Evolutionary conservation across 1,140 invertebrate species (phyloP).

Genomic region (Phymastichus coffea): DNA sequence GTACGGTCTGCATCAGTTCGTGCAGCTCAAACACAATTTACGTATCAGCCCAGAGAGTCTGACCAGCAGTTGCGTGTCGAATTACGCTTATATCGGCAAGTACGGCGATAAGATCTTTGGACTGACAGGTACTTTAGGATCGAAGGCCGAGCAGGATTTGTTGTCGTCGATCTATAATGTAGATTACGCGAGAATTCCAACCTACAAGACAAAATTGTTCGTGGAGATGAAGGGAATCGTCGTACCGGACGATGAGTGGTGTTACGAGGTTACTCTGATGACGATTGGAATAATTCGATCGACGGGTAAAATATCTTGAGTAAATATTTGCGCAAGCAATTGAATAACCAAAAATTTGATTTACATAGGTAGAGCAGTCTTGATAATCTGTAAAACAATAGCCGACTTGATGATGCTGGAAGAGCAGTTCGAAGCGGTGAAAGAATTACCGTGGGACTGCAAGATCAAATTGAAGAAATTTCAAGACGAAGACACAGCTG

Average conservation of each 20-base stretch:
- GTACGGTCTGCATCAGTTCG: conserved; percentile 50
- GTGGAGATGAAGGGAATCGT: conserved; percentile 19
- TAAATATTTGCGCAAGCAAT: too few relatives aligned
- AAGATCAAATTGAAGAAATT: conserved; percentile 23
- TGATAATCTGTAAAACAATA: conserved; percentile 43
- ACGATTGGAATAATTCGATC: conserved; percentile 3
- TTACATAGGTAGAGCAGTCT: conserved; percentile 27
- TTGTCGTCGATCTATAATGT: conserved; percentile 37
- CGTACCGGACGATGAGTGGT: conserved; percentile 20
- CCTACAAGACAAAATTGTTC: conserved; percentile 34
- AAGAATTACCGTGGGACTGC: conserved; percentile 4
- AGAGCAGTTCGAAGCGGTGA: conserved; percentile 28
- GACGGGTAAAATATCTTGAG: conserved; percentile 15
- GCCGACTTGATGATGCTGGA: conserved; percentile 21
- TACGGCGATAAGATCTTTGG: conserved; percentile 44
- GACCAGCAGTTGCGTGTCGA: conserved; percentile 50
- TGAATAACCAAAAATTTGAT: too few relatives aligned
- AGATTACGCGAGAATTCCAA: conserved; percentile 40
- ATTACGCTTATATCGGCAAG: conserved; percentile 45
- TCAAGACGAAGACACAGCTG: conserved; percentile 18
- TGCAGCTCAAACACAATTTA: conserved; percentile 52
- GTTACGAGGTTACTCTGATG: conserved; percentile 7
- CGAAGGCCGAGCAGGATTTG: conserved; percentile 34
- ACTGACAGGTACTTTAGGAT: conserved; percentile 48
- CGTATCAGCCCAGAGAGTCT: conserved; percentile 43